Conservation (phyloP, 1,140 invertebrate genomes). For the Eumeta japonica region DNA sequence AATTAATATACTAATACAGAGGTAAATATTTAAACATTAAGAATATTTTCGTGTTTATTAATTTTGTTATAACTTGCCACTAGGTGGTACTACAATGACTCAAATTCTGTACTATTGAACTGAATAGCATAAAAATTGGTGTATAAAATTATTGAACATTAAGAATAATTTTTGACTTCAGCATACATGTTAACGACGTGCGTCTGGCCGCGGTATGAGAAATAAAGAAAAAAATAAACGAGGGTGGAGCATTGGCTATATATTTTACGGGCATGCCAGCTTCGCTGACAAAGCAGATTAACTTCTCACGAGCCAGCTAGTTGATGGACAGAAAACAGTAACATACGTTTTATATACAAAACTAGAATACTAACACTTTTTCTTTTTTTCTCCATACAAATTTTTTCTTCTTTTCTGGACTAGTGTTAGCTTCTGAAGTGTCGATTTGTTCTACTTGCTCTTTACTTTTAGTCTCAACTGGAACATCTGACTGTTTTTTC, state of each 20-base stretch:
- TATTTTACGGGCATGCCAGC: not conserved
- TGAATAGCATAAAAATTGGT: too few relatives aligned
- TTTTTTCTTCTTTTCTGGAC: slow-evolving; percentile 46
- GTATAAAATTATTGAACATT: too few relatives aligned
- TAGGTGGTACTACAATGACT: too few relatives aligned
- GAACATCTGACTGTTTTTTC: slow-evolving; percentile 18
- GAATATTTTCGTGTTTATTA: too few relatives aligned
- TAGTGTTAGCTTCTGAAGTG: slow-evolving; percentile 32
- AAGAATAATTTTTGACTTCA: too few relatives aligned
- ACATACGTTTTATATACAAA: not conserved
- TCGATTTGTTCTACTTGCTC: slow-evolving; percentile 31
- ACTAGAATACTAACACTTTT: slow-evolving; percentile 26
- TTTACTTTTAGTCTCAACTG: slow-evolving; percentile 25
- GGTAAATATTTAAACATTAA: too few relatives aligned
- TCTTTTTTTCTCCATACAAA: slow-evolving; percentile 44
- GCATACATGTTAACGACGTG: too few relatives aligned
- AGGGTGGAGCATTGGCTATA: not conserved
- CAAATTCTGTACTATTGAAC: too few relatives aligned
- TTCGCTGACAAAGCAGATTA: not conserved
- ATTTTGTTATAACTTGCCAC: too few relatives aligned
- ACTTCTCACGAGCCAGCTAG: not conserved
- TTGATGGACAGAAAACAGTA: not conserved
- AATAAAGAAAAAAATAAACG: not conserved
- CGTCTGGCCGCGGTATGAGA: too few relatives aligned
- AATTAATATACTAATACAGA: too few relatives aligned